Percentiles rank a stretch among this genome's conserved stretches.
Evolutionary conservation across 2,888 invertebrate genomes (phyloP).

Genomic region (Folsomia candida): DNA sequence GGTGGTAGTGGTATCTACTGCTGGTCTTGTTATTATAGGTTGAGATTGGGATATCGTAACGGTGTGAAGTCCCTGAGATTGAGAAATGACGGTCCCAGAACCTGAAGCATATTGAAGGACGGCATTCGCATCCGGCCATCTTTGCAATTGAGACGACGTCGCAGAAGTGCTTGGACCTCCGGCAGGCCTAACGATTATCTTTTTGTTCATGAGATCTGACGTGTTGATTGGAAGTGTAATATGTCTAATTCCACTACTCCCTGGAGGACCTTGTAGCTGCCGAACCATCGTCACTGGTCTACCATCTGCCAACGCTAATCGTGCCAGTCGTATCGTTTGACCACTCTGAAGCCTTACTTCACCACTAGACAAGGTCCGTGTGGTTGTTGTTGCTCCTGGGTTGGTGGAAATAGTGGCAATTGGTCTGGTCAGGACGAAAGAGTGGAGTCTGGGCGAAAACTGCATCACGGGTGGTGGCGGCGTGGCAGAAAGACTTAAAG

Average conservation of each 20-base stretch:
- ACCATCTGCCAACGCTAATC: neutral
- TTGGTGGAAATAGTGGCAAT: neutral
- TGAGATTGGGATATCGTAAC: too few species aligned
- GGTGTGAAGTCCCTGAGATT: too few species aligned
- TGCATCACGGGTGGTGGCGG: neutral
- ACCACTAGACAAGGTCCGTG: neutral
- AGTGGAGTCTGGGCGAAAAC: neutral
- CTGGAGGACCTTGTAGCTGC: neutral
- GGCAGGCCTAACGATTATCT: constrained; percentile 5
- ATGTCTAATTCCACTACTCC: neutral
- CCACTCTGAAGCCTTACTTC: neutral
- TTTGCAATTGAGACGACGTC: neutral
- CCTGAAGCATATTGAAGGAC: constrained; percentile 10
- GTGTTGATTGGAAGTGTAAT: constrained; percentile 4
- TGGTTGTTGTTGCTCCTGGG: neutral
- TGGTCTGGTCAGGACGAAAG: neutral
- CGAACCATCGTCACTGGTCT: neutral
- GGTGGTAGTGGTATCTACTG: too few species aligned
- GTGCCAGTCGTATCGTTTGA: constrained; percentile 2
- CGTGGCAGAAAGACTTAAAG: too few species aligned
- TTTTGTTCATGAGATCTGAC: neutral
- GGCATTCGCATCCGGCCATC: neutral
- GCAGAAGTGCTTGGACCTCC: neutral
- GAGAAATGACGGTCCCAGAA: neutral
- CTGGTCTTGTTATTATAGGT: too few species aligned